A percentile compares a stretch with the other conserved stretches of the same genome.
Conservation (phyloP, 2,113 vertebrate genomes). For the Phalacrocorax pelagicus region DNA sequence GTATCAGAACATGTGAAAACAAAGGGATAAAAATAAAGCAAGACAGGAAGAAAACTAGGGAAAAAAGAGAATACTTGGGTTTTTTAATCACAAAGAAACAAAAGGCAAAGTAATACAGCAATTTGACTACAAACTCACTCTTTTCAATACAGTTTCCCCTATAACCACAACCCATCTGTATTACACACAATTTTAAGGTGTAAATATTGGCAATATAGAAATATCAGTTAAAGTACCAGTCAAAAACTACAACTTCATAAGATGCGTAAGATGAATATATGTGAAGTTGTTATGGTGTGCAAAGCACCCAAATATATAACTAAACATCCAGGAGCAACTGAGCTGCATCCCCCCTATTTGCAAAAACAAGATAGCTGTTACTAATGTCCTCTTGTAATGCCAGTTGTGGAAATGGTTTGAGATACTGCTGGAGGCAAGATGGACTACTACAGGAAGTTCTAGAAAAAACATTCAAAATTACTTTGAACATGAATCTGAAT, state of each 20-base stretch:
- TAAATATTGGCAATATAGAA: neutral
- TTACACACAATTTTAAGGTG: neutral
- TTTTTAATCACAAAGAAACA: neutral
- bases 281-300: neutral
- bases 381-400: neutral
- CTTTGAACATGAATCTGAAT: neutral
- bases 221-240: neutral
- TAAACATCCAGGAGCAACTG: neutral
- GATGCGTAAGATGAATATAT: neutral
- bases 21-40: constrained; percentile 31
- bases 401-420: neutral
- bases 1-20: constrained; percentile 15
- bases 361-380: neutral
- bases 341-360: accelerated
- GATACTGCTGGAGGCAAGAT: neutral
- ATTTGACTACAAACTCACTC: neutral
- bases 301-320: neutral
- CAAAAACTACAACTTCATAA: neutral
- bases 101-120: neutral
- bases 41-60: neutral
- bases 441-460: neutral
- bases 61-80: accelerated
- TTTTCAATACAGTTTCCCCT: neutral
- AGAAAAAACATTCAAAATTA: neutral
- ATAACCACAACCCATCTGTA: neutral